phyloP scores from a whole-genome alignment of 2,888 invertebrate species.

The Alloplasta piceator region DNA sequence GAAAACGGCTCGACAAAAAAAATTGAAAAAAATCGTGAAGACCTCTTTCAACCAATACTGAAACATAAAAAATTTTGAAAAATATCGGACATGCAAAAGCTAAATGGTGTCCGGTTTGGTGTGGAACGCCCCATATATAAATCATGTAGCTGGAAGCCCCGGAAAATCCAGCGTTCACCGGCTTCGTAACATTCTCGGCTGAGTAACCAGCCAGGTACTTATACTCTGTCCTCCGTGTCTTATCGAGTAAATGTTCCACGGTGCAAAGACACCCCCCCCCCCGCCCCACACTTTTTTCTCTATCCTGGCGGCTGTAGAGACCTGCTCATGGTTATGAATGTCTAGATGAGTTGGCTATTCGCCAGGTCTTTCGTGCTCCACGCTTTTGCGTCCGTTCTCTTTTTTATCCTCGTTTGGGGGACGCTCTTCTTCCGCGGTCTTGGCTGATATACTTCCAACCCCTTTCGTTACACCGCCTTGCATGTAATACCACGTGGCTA shows the following conservation, averaged over 20 bases:
- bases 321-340: conserved; percentile 78
- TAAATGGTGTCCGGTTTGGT: no score
- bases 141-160: conserved; percentile 8
- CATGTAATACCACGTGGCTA: conserved; percentile 9
- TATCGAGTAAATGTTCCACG: conserved; percentile 62
- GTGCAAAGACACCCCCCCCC: conserved; percentile 49
- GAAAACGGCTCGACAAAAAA: no score
- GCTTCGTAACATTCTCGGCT: conserved; percentile 47
- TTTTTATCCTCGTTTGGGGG: background rate
- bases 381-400: conserved; percentile 25
- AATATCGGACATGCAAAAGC: no score
- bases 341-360: conserved; percentile 75
- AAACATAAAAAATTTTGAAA: no score
- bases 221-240: conserved; percentile 55
- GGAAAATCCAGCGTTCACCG: conserved; percentile 7
- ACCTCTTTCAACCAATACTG: no score
- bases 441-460: no score
- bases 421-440: no score
- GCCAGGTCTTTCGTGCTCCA: conserved; percentile 67
- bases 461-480: background rate
- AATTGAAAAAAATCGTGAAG: no score
- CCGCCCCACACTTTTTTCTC: background rate
- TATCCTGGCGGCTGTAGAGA: conserved; percentile 6
- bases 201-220: conserved; percentile 58
- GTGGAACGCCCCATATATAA: no score